phyloP scores from a whole-genome alignment of 2,113 vertebrate genomes.

The Tragelaphus scriptus region DNA sequence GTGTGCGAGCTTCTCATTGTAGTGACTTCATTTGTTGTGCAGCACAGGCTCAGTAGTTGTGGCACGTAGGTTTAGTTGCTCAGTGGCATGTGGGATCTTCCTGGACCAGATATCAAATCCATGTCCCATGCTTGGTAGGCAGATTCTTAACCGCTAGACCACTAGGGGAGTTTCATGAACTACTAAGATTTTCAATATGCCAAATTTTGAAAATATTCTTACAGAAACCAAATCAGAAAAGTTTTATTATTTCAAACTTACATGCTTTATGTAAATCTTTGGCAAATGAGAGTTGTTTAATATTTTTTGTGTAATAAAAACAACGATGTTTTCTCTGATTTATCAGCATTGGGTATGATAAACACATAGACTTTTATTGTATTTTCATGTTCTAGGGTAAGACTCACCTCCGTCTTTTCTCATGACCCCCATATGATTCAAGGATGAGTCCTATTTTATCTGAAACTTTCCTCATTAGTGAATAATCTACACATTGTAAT shows the following conservation, averaged over 20 bases:
- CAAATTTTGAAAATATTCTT: not conserved
- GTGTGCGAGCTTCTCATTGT: not conserved
- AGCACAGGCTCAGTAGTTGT: not conserved
- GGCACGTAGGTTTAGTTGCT: not conserved
- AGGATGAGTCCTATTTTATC: not conserved
- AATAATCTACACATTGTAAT: not conserved
- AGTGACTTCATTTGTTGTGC: not conserved
- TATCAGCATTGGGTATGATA: not conserved
- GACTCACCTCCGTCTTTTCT: not conserved
- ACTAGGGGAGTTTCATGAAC: not conserved
- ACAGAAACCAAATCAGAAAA: not conserved
- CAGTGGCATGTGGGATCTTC: not conserved
- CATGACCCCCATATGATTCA: not conserved
- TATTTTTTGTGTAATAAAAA: slow-evolving; percentile 29
- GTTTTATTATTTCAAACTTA: not conserved
- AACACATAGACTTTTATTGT: not conserved
- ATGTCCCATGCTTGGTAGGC: not conserved
- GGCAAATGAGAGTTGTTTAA: not conserved
- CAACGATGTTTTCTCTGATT: not conserved
- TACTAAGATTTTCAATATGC: not conserved
- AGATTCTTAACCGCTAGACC: not conserved
- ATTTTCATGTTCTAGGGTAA: not conserved
- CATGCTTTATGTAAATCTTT: slow-evolving; percentile 2
- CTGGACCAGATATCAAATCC: not conserved
- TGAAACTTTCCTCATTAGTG: not conserved